Evolutionary conservation across 2,888 invertebrate genomes (phyloP).

Genomic region (Dynastes tityus): DNA sequence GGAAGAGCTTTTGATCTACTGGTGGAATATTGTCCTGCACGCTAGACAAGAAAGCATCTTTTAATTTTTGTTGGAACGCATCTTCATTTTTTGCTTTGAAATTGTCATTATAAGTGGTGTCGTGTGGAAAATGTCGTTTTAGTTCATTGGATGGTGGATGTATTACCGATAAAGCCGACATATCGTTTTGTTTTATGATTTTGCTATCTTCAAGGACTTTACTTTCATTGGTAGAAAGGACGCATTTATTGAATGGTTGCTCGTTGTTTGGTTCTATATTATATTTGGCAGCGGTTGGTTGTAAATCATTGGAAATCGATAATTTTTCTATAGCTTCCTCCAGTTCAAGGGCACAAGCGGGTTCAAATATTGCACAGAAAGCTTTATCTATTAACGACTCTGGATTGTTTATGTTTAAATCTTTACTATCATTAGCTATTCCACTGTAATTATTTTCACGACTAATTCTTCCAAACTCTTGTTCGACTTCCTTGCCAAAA

Average conservation of each 20-base stretch:
- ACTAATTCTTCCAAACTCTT: conserved; percentile 73
- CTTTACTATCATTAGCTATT: conserved; percentile 15
- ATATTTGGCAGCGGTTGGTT: conserved; percentile 65
- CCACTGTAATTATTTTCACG: conserved; percentile 40
- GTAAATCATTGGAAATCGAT: conserved; percentile 62
- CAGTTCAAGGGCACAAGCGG: conserved; percentile 63
- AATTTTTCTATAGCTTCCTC: conserved; percentile 68
- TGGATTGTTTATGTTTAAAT: conserved; percentile 34
- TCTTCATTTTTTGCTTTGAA: conserved; percentile 52
- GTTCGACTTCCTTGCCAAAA: conserved; percentile 76
- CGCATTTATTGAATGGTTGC: conserved; percentile 64
- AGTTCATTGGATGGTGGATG: conserved; percentile 51
- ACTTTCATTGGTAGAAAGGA: conserved; percentile 53
- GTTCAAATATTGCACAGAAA: conserved; percentile 55
- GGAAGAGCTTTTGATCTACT: conserved; percentile 51
- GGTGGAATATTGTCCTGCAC: conserved; percentile 73
- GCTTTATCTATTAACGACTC: conserved; percentile 42
- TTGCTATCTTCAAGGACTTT: conserved; percentile 56
- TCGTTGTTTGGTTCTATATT: conserved; percentile 67
- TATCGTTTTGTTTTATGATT: conserved; percentile 54
- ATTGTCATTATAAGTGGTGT: conserved; percentile 36
- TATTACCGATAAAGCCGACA: conserved; percentile 53
- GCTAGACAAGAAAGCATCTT: conserved; percentile 76
- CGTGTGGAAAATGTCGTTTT: conserved; percentile 50
- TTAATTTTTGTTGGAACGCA: conserved; percentile 69